phyloP scores from a whole-genome alignment of 2,888 invertebrate species.

The Ophioninae sp. region DNA sequence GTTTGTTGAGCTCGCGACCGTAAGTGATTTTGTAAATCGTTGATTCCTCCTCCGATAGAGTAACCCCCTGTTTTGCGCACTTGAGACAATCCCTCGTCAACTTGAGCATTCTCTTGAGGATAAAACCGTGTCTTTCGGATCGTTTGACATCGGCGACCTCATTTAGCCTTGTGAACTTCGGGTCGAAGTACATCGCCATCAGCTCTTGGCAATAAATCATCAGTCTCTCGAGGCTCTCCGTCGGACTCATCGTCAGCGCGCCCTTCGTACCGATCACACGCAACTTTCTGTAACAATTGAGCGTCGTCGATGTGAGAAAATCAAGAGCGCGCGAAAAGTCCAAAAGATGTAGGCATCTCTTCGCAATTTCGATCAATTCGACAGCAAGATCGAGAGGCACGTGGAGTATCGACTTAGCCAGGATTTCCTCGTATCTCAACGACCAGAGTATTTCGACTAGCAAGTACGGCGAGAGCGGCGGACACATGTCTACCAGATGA shows the following conservation, averaged over 20 bases:
- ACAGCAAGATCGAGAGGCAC: slow-evolving; percentile 74
- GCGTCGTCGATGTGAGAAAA: slow-evolving; percentile 61
- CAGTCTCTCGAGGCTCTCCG: slow-evolving; percentile 64
- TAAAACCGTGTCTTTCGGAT: slow-evolving; percentile 68
- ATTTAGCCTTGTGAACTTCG: slow-evolving; percentile 64
- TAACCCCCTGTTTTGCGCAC: slow-evolving; percentile 28
- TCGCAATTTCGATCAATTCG: slow-evolving; percentile 71
- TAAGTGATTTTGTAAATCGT: slow-evolving; percentile 73
- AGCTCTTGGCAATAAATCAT: slow-evolving; percentile 70
- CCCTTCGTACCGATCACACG: slow-evolving; percentile 62
- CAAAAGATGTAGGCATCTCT: slow-evolving; percentile 69
- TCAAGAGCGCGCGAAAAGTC: slow-evolving; percentile 67
- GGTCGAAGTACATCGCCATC: slow-evolving; percentile 63
- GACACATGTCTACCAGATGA: slow-evolving; percentile 75
- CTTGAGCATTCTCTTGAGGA: slow-evolving; percentile 70
- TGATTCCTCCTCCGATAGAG: slow-evolving; percentile 48
- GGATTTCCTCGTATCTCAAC: slow-evolving; percentile 72
- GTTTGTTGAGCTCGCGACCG: slow-evolving; percentile 64
- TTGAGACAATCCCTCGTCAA: slow-evolving; percentile 66
- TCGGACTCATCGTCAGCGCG: slow-evolving; percentile 66
- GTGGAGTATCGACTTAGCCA: slow-evolving; percentile 72
- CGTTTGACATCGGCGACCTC: slow-evolving; percentile 55
- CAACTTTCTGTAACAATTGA: slow-evolving; percentile 69
- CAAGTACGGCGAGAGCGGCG: slow-evolving; percentile 75
- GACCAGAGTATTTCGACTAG: slow-evolving; percentile 74